These are phyloP conservation scores for Catharus fuscescens DNA, from an alignment of 2,113 vertebrate species.

Conservation along the genomic window DNA sequence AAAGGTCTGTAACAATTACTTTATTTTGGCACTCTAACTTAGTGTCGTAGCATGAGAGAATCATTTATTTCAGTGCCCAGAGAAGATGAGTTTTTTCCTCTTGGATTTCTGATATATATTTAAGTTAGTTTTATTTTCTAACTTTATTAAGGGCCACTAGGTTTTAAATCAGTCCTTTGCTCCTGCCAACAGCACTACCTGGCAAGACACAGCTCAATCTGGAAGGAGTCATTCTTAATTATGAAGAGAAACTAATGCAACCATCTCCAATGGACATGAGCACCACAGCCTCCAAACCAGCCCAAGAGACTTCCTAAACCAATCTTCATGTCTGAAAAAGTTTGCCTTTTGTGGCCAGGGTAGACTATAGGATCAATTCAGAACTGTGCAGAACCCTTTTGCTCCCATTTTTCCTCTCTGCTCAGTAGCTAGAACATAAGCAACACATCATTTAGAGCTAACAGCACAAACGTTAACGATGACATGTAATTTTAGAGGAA, in stretches of 20 bases:
- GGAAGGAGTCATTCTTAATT: conserved; percentile 33
- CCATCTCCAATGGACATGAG: background rate
- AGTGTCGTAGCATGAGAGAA: background rate
- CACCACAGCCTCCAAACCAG: background rate
- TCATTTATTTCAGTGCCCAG: background rate
- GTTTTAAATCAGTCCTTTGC: background rate
- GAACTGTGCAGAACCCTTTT: background rate
- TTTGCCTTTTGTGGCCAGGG: background rate
- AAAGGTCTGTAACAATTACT: background rate
- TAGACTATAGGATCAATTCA: background rate
- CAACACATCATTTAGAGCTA: background rate
- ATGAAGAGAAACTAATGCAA: background rate
- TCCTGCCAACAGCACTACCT: background rate
- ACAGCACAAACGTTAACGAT: background rate
- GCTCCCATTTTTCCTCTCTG: background rate
- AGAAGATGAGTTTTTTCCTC: background rate
- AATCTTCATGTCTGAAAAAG: background rate
- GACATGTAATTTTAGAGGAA: background rate
- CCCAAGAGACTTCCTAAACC: background rate
- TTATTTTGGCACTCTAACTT: background rate
- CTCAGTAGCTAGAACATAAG: background rate
- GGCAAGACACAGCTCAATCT: background rate
- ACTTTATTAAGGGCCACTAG: background rate
- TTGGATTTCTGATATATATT: background rate
- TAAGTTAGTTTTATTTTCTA: background rate